A percentile compares a stretch with the other conserved stretches of the same genome.
These are phyloP conservation scores for Pycnonotus jocosus DNA, from an alignment of 2,113 vertebrate species.

Conservation along the genomic window DNA sequence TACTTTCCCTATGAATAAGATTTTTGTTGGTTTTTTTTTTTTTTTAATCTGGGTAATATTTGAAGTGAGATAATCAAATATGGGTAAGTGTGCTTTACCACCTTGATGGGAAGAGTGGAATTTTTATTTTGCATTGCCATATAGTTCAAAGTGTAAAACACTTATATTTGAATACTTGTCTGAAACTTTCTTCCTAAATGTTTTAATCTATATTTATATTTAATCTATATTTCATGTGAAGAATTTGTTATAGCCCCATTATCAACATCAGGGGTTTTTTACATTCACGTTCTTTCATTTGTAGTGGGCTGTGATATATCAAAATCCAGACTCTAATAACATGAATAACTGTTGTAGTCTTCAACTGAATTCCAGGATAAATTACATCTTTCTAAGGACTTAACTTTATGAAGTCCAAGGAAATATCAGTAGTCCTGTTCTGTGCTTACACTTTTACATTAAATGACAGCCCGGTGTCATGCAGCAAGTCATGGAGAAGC, in stretches of 20 bases:
- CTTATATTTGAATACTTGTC: not conserved
- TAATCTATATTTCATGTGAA: not conserved
- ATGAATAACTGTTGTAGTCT: not conserved
- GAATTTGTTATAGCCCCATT: not conserved
- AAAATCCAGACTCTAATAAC: not conserved
- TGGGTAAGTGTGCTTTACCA: not conserved
- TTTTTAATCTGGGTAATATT: not conserved
- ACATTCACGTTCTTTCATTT: not conserved
- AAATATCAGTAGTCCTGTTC: not conserved
- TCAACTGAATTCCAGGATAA: not conserved
- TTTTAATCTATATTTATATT: slow-evolving; percentile 22
- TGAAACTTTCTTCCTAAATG: not conserved
- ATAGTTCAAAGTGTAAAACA: not conserved
- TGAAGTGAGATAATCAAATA: not conserved
- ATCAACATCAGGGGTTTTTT: not conserved
- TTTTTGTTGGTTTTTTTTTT: not conserved
- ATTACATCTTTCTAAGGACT: not conserved
- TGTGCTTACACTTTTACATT: not conserved
- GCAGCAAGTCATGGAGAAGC: not conserved
- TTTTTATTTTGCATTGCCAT: not conserved
- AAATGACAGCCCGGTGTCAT: not conserved
- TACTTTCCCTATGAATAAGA: not conserved
- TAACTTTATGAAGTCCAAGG: not conserved
- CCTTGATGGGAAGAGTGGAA: not conserved
- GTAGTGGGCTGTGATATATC: not conserved